These are phyloP conservation scores for Tyrannus savana DNA, from an alignment of 2,113 vertebrate species.

Conservation along the genomic window DNA sequence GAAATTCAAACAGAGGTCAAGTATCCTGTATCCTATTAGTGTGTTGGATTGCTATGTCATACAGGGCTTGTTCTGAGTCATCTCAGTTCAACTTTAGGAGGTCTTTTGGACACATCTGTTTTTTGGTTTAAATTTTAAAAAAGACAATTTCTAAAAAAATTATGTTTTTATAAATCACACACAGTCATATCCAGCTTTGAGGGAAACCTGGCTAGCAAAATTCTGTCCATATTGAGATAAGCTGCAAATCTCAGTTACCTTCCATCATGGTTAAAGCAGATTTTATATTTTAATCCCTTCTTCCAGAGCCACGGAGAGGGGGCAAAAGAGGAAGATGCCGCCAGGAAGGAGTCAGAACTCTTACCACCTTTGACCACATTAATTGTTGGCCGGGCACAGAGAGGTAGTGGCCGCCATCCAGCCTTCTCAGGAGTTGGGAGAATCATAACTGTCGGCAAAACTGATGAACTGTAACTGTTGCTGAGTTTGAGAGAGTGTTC, in stretches of 20 bases:
- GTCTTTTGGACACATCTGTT: background rate
- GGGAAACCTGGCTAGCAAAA: background rate
- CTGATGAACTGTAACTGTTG: background rate
- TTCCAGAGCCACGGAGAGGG: background rate
- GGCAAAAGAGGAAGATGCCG: background rate
- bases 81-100: background rate
- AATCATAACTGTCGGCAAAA: background rate
- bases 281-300: background rate
- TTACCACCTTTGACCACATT: background rate
- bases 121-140: background rate
- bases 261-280: background rate
- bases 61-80: background rate
- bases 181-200: background rate
- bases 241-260: background rate
- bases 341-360: background rate
- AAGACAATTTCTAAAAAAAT: background rate
- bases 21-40: background rate
- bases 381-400: background rate
- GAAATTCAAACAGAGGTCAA: slow-evolving; percentile 15
- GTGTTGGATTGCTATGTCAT: background rate
- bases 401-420: background rate
- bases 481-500: background rate
- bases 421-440: background rate
- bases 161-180: background rate
- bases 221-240: background rate